Evolutionary conservation across 2,797 vertebrate species (phyloP), one percentile per base, ranked within the genome.

Genomic region (Takifugu rubripes): DNA sequence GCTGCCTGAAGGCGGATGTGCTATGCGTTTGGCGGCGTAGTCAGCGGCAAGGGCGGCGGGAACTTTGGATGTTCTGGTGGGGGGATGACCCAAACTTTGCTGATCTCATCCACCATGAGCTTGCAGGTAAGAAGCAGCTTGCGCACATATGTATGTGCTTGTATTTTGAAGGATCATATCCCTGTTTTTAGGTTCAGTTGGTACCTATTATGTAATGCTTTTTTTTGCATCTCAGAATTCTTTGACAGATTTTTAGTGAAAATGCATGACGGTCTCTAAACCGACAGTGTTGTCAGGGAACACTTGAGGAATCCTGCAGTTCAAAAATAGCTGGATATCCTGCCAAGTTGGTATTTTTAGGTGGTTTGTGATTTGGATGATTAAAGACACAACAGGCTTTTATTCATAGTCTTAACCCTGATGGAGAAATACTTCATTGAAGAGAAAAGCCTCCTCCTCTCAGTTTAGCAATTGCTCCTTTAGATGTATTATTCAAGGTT

Each of bases 31-130:
- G 97, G 97, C 90, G 96, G 64, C 89, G 97, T 71, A 94, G 96
- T 88, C 94, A 96, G 90, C 89, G 93, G 75, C 95, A 91, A n/a
- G 96, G 97, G 52, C 94, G 94, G 74, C 90, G 96, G 82, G 97
- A 99, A 77, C 92, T 99, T 17, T 98, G 96, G 97, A 94, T 99
- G 74, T 99, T 97, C 87, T 99, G 97, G 97, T 99, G 97, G 97
- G 96, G 96, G 31, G 96, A 99, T 63, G 94, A 97, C 82, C 97
- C 96, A 52, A 96, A 91, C 90, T 98, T 98, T 52, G 88, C 93
- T 54, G 94, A 98, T 58, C 93, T 99, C 72, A 98, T 99, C 88
- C 97, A 99, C 82, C 94, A 95, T 44, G 96, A 98, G 59, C 94
- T 99, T 56, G 64, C 92, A 92, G 96, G 97, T 99, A 83, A 87